Evolutionary conservation across 2,113 vertebrate species (phyloP), one percentile per base, ranked within the genome.

Genomic region (Mugil cephalus): DNA sequence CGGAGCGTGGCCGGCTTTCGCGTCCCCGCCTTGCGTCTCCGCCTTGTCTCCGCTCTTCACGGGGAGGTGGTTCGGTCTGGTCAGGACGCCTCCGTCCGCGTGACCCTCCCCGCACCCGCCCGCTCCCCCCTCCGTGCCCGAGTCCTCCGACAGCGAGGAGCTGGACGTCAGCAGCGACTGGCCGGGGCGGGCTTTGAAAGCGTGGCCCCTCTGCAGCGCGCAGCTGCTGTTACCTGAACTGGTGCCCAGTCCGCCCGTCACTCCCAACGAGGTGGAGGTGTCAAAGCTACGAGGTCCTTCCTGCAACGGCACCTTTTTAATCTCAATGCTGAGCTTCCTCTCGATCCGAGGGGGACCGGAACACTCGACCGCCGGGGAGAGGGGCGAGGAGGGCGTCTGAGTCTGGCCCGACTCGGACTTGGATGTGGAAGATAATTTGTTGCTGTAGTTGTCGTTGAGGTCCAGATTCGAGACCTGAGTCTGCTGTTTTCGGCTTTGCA

Each of bases 211-310:
- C 10, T 96, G 96, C 77, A 98, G 93, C 15, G 91, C 72, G 3
- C 89, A 89, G 0, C 45, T 21, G 8, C 74, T 89, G 36, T 70
- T 89, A 36, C 67, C 10, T 0, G 87, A 45, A 10, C 62, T 19
- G 80, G 80, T 7, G 40, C 59, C 47, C 0, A 17, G 14, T 42
- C 67, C 77, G 0, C 79, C 63, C 0, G 72, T 66, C 1, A 61
- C 83, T 8, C 77, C 83, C 14, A 70, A n/a, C 2, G 91, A 84
- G 55, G 87, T 71, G 43, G 88, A 73, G 0, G 94, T 96, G 43
- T 99, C 97, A 80, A 99, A 99, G 92, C 97, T 98, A 63, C 95
- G 94, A 8, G 96, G 98, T 17, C 97, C 96, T 80, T 98, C 98
- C 89, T 98, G 96, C 60, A 97, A 91, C 70, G 97, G 96, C 0